These are phyloP conservation scores for Punctoribates punctum DNA, from an alignment of 2,888 invertebrate species.

Conservation along the genomic window DNA sequence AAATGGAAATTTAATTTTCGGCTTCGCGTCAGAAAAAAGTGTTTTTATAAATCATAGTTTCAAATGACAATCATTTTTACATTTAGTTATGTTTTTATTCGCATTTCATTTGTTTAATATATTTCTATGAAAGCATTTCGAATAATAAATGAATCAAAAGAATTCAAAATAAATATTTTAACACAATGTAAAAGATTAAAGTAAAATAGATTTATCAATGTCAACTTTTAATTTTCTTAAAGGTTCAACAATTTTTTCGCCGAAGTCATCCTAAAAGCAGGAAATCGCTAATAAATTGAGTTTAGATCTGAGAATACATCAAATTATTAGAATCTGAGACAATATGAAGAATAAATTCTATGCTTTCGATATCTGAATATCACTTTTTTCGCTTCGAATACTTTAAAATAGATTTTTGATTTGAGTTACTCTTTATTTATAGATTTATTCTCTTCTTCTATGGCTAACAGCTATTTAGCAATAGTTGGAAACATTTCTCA, in stretches of 20 bases:
- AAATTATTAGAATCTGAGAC: not conserved
- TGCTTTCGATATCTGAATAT: no score
- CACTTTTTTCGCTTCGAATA: not conserved
- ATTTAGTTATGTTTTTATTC: conserved; percentile 3
- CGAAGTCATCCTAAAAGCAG: not conserved
- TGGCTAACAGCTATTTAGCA: not conserved
- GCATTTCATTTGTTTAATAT: conserved; percentile 13
- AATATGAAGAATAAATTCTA: not conserved
- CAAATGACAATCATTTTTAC: conserved; percentile 13
- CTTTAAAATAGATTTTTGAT: not conserved
- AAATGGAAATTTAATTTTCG: not conserved
- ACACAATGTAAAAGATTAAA: not conserved
- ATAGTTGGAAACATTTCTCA: not conserved
- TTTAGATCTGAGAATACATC: conserved; percentile 1
- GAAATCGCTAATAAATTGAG: not conserved
- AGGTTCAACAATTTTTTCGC: conserved; percentile 3
- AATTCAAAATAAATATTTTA: conserved; percentile 1
- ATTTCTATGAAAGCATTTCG: not conserved
- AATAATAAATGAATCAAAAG: conserved; percentile 6
- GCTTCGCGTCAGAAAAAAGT: not conserved
- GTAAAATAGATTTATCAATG: not conserved
- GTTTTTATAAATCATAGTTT: conserved; percentile 5
- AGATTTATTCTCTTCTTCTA: not conserved
- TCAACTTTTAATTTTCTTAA: conserved; percentile 6
- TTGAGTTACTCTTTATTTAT: not conserved